Conservation (phyloP, 2,797 vertebrate genomes). For the Monodelphis domestica region DNA sequence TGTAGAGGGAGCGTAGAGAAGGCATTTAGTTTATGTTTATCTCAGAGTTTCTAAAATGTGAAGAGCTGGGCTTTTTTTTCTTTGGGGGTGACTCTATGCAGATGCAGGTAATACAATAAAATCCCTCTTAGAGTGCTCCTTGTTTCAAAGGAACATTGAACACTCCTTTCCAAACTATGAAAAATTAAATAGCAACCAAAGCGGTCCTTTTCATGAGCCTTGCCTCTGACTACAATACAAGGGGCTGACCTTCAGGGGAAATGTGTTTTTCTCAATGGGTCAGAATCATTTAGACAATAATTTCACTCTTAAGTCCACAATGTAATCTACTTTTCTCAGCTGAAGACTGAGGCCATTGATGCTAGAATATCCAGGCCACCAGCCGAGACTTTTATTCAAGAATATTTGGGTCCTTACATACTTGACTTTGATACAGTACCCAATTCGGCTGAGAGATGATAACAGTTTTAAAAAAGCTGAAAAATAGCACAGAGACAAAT, state of each 20-base stretch:
- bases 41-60: not conserved
- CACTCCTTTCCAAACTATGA: not conserved
- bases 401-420: not conserved
- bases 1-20: not conserved
- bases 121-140: not conserved
- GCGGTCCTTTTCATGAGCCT: not conserved
- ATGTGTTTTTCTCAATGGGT: not conserved
- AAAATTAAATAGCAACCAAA: not conserved
- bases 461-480: not conserved
- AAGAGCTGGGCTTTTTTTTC: not conserved
- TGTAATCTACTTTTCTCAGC: not conserved
- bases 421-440: not conserved
- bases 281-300: not conserved
- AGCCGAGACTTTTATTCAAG: not conserved
- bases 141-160: not conserved
- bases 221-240: not conserved
- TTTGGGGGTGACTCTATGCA: not conserved
- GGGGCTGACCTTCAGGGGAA: not conserved
- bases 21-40: not conserved
- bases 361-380: not conserved
- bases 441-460: not conserved
- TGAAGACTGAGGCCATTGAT: not conserved
- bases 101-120: not conserved
- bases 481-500: not conserved
- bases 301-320: not conserved